Evolutionary conservation across 2,888 invertebrate genomes (phyloP).

Genomic region (Tromatobia lineatoria): DNA sequence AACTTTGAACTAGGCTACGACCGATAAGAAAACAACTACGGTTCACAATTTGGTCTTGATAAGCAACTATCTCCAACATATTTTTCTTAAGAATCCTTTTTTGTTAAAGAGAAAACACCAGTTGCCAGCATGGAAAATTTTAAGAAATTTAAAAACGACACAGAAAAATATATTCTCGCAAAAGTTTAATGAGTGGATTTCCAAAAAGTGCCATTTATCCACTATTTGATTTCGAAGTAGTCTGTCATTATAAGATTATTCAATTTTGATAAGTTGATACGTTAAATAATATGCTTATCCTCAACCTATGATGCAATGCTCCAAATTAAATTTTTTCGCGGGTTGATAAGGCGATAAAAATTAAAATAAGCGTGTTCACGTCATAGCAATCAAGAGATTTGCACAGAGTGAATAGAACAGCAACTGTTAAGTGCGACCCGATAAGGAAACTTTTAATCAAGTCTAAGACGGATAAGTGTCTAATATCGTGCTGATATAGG

Average conservation of each 20-base stretch:
- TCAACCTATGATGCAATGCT: neutral
- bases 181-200: too few relatives aligned
- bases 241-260: too few relatives aligned
- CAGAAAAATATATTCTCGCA: too few relatives aligned
- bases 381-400: constrained; percentile 17
- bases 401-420: constrained; percentile 43
- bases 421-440: constrained; percentile 36
- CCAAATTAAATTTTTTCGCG: neutral
- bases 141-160: too few relatives aligned
- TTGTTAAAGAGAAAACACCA: neutral
- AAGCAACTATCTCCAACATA: neutral
- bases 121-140: too few relatives aligned
- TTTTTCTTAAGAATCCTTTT: neutral
- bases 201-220: too few relatives aligned
- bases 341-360: neutral
- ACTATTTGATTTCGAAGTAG: too few relatives aligned
- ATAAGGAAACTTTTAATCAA: constrained; percentile 50
- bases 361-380: constrained; percentile 25
- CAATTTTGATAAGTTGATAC: too few relatives aligned
- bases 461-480: constrained; percentile 39
- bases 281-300: neutral
- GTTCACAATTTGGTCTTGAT: neutral
- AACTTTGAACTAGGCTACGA: constrained; percentile 61
- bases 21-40: constrained; percentile 58
- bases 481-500: neutral